phyloP scores from a whole-genome alignment of 2,113 vertebrate genomes.

The Anas platyrhynchos region DNA sequence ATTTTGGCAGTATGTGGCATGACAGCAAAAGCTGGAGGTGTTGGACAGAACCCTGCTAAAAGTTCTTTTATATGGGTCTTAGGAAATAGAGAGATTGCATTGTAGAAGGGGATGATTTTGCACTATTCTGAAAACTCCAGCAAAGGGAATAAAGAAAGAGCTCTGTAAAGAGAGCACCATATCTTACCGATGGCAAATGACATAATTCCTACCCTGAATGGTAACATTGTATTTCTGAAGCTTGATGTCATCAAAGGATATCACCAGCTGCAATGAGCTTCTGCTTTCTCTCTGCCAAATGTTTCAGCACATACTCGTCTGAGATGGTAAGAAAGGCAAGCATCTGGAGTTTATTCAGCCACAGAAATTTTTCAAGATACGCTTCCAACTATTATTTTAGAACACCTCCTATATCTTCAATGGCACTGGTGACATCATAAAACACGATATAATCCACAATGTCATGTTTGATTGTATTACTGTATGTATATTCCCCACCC shows the following conservation, averaged over 20 bases:
- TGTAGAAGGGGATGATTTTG: neutral
- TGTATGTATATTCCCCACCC: neutral
- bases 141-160: neutral
- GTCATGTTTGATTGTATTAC: neutral
- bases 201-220: constrained; percentile 45
- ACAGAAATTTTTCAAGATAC: constrained; percentile 42
- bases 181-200: constrained; percentile 21
- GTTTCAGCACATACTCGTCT: constrained; percentile 24
- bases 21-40: neutral
- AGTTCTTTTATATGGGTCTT: neutral
- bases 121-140: neutral
- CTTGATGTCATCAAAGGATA: constrained; percentile 42
- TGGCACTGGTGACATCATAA: constrained; percentile 12
- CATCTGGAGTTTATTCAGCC: constrained; percentile 71
- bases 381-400: constrained; percentile 48
- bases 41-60: neutral
- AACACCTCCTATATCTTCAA: constrained; percentile 26
- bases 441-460: neutral
- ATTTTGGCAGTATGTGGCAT: neutral
- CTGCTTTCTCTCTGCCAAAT: constrained; percentile 34
- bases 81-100: neutral
- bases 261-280: constrained; percentile 43
- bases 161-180: neutral
- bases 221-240: constrained; percentile 10
- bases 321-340: constrained; percentile 2